Conservation (phyloP, 1,140 invertebrate genomes). For the Solenopsis invicta region DNA sequence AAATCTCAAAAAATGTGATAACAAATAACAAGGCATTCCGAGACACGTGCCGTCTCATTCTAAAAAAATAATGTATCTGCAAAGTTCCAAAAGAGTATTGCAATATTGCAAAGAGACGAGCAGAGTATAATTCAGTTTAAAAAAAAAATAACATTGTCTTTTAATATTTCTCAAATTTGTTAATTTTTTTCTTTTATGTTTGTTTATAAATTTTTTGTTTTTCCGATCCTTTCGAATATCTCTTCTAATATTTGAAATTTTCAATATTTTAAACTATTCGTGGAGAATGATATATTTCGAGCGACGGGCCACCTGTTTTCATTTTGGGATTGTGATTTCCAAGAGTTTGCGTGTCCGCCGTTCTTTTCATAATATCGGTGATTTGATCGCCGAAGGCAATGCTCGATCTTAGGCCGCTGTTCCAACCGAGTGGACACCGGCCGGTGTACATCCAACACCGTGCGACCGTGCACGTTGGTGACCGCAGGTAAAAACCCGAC, state of each 20-base stretch:
- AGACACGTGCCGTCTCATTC: neutral
- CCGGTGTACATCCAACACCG: constrained; percentile 83
- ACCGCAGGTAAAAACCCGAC: constrained; percentile 78
- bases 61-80: too few species aligned
- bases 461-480: constrained; percentile 78
- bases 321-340: neutral
- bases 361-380: neutral
- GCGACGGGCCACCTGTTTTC: neutral
- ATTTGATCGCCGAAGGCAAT: constrained; percentile 68
- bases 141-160: neutral
- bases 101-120: neutral
- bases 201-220: neutral
- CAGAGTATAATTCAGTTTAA: neutral
- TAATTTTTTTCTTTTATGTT: neutral
- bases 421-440: constrained; percentile 80
- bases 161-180: neutral
- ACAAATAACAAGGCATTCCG: neutral
- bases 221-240: neutral
- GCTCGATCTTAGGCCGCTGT: constrained; percentile 76
- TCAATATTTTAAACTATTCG: neutral
- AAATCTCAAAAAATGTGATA: constrained; percentile 9
- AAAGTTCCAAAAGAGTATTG: neutral
- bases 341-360: neutral
- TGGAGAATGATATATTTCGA: neutral
- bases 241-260: neutral